Conservation (phyloP, 2,113 vertebrate genomes). For the Ascaphus truei region DNA sequence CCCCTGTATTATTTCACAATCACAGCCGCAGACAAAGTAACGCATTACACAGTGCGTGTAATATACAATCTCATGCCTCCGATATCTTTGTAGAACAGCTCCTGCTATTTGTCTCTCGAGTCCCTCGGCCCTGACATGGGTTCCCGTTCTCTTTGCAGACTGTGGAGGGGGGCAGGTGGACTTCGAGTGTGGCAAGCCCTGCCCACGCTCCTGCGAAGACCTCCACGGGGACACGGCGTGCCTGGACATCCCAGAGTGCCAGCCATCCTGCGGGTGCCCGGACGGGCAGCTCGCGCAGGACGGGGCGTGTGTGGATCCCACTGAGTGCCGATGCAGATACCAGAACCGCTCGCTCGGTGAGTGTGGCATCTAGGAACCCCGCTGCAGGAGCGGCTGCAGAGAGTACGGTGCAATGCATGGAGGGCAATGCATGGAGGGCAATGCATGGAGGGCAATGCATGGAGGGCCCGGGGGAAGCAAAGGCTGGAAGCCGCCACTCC, state of each 20-base stretch:
- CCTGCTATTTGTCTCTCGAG: too few relatives aligned
- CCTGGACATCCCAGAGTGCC: conserved; percentile 54
- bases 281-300: conserved; percentile 69
- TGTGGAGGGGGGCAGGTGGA: conserved; percentile 64
- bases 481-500: too few relatives aligned
- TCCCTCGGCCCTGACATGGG: too few relatives aligned
- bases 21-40: too few relatives aligned
- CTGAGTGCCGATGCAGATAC: conserved; percentile 73
- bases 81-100: too few relatives aligned
- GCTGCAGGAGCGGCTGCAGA: too few relatives aligned
- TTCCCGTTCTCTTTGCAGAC: conserved; percentile 49
- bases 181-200: conserved; percentile 69
- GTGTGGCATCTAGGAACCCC: background rate
- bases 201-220: conserved; percentile 77
- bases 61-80: too few relatives aligned
- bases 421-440: too few relatives aligned
- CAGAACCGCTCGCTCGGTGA: conserved; percentile 58
- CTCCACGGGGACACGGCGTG: conserved; percentile 67
- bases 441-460: too few relatives aligned
- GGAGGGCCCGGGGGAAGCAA: accelerated
- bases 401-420: too few relatives aligned
- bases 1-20: too few relatives aligned
- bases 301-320: conserved; percentile 58
- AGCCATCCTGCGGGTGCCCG: conserved; percentile 69
- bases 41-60: too few relatives aligned